Evolutionary conservation across 2,797 vertebrate species (phyloP).

Genomic region (Enteromius treurensis): DNA sequence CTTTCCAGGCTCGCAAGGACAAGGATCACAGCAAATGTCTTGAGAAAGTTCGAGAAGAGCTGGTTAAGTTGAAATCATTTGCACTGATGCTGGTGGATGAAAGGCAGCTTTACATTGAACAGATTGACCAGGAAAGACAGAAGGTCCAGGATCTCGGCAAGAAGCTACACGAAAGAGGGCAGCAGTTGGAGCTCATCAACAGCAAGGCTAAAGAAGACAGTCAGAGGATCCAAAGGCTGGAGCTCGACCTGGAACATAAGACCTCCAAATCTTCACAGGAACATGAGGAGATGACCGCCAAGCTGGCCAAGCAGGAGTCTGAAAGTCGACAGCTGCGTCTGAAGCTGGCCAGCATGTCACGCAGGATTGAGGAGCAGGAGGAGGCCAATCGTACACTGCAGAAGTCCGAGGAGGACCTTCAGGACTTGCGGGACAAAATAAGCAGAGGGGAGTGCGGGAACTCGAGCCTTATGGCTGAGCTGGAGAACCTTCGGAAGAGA

Average conservation of each 20-base stretch:
- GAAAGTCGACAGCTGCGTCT: conserved; percentile 87
- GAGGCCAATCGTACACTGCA: conserved; percentile 86
- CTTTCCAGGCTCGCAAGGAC: conserved; percentile 90
- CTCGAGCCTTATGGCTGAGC: conserved; percentile 88
- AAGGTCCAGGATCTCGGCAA: conserved; percentile 88
- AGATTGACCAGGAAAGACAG: conserved; percentile 89
- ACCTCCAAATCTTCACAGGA: conserved; percentile 82
- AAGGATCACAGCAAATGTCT: conserved; percentile 88
- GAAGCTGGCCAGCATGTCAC: conserved; percentile 81
- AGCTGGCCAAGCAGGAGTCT: conserved; percentile 85
- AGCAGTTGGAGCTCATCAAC: conserved; percentile 76
- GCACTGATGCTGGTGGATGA: conserved; percentile 97
- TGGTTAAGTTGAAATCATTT: conserved; percentile 93
- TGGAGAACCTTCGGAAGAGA: conserved; percentile 91
- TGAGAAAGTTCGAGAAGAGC: conserved; percentile 87
- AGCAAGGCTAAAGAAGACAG: conserved; percentile 83
- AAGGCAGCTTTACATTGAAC: conserved; percentile 91
- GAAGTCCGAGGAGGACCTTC: conserved; percentile 90
- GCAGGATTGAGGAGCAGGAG: conserved; percentile 88
- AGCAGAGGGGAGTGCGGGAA: conserved; percentile 89
- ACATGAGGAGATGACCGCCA: conserved; percentile 88
- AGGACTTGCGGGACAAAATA: conserved; percentile 91
- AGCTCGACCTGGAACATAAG: conserved; percentile 87
- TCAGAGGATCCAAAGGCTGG: conserved; percentile 86
- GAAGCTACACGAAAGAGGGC: conserved; percentile 88